These are phyloP conservation scores for Scaptomyza graminum DNA, from an alignment of 1,140 invertebrate genomes.

Conservation along the genomic window DNA sequence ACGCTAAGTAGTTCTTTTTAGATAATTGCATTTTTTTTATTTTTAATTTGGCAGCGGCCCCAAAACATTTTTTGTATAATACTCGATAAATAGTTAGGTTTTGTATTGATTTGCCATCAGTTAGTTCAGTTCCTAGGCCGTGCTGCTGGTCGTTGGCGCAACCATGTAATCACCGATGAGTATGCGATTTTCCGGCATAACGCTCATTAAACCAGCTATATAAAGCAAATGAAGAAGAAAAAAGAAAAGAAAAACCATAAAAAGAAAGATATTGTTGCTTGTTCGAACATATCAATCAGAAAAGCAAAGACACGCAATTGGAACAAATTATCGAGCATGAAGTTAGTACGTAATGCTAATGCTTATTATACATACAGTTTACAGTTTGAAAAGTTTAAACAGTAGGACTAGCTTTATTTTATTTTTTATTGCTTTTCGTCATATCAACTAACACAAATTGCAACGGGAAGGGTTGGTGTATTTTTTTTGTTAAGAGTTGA, in stretches of 20 bases:
- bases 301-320: constrained; percentile 9
- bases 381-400: constrained; percentile 2
- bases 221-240: constrained; percentile 47
- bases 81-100: constrained; percentile 55
- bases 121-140: constrained; percentile 58
- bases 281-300: not conserved
- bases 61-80: constrained; percentile 41
- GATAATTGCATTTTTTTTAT: constrained; percentile 15
- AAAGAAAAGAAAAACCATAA: constrained; percentile 48
- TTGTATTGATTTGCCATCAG: constrained; percentile 16
- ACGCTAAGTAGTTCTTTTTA: constrained; percentile 43
- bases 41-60: constrained; percentile 4
- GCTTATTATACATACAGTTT: constrained; percentile 20
- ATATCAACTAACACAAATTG: constrained; percentile 76
- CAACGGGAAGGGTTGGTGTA: constrained; percentile 74
- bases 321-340: constrained; percentile 8
- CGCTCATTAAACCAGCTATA: constrained; percentile 83
- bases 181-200: constrained; percentile 84
- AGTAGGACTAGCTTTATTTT: constrained; percentile 2
- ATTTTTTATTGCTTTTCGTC: constrained; percentile 50
- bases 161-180: constrained; percentile 84
- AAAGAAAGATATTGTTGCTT: constrained; percentile 9
- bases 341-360: constrained; percentile 46
- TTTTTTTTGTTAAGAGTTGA: not conserved
- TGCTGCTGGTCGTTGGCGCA: constrained; percentile 53